Percentiles rank a stretch among this genome's conserved stretches.
Conservation (phyloP, 2,113 vertebrate genomes). For the Gopherus flavomarginatus region DNA sequence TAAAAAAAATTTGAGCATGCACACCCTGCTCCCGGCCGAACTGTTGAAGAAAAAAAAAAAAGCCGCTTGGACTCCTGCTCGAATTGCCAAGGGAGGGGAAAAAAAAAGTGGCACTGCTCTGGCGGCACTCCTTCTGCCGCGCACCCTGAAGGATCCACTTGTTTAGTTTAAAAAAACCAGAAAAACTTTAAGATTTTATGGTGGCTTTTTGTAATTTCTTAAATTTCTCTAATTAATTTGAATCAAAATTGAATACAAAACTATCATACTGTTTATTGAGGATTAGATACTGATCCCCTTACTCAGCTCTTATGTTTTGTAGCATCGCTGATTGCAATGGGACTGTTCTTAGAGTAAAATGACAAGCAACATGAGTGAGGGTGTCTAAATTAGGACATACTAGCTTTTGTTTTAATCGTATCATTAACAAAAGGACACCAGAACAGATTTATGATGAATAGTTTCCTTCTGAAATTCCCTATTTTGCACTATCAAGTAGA, state of each 20-base stretch:
- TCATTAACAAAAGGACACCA: not conserved
- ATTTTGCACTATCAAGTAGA: not conserved
- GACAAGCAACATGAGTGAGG: not conserved
- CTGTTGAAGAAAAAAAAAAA: too few relatives aligned
- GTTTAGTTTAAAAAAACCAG: not conserved
- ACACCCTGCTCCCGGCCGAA: too few relatives aligned
- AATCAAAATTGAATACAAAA: conserved; percentile 34
- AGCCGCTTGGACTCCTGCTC: too few relatives aligned
- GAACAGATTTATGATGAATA: not conserved
- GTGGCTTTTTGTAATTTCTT: not conserved
- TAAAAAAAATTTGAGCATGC: too few relatives aligned
- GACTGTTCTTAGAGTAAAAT: not conserved
- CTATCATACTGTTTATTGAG: not conserved
- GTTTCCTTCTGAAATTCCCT: not conserved
- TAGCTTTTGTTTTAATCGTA: not conserved
- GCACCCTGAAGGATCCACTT: not conserved
- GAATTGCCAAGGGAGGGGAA: too few relatives aligned
- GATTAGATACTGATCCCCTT: not conserved
- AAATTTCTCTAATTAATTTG: not conserved
- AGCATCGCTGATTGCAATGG: not conserved
- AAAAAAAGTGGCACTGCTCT: too few relatives aligned
- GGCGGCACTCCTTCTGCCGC: too few relatives aligned
- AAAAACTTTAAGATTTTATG: not conserved
- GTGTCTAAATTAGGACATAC: not conserved
- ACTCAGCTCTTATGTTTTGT: not conserved